These are phyloP conservation scores for Eolophus roseicapilla DNA, from an alignment of 2,113 vertebrate genomes.

Conservation along the genomic window DNA sequence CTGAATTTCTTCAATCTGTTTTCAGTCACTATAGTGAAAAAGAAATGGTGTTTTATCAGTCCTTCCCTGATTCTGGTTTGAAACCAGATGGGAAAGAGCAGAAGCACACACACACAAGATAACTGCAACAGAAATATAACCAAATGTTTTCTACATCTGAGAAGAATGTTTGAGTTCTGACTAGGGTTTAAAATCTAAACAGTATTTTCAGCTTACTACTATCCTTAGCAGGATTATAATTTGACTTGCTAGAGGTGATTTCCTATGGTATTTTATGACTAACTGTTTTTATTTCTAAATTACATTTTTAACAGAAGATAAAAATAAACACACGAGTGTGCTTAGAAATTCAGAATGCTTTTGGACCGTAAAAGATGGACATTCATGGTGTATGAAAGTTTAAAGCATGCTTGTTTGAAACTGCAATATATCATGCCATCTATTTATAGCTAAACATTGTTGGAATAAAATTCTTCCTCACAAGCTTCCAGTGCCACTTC, in stretches of 20 bases:
- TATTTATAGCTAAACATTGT: not conserved
- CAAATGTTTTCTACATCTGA: conserved; percentile 63
- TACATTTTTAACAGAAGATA: conserved; percentile 29
- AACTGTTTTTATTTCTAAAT: conserved; percentile 61
- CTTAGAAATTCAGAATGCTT: conserved; percentile 50
- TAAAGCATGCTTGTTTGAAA: conserved; percentile 25
- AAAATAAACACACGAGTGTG: conserved; percentile 14
- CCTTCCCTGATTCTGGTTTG: conserved; percentile 26
- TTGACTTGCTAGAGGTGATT: conserved; percentile 39
- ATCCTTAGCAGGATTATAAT: conserved; percentile 54
- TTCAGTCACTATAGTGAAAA: conserved; percentile 61
- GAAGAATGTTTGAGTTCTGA: conserved; percentile 19
- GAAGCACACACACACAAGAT: conserved; percentile 39
- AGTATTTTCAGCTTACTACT: conserved; percentile 36
- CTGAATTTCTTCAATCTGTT: conserved; percentile 65
- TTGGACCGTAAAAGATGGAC: conserved; percentile 42
- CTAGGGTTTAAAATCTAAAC: conserved; percentile 35
- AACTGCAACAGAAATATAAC: conserved; percentile 63
- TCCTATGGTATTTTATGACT: conserved; percentile 11
- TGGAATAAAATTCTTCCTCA: not conserved
- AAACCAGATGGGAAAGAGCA: conserved; percentile 65
- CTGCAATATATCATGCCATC: not conserved
- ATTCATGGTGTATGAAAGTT: conserved; percentile 37
- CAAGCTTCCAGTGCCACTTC: not conserved
- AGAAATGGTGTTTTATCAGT: conserved; percentile 51